A percentile compares a stretch with the other conserved stretches of the same genome.
These are phyloP conservation scores for Platycheirus albimanus DNA, from an alignment of 2,888 invertebrate genomes.

Conservation along the genomic window DNA sequence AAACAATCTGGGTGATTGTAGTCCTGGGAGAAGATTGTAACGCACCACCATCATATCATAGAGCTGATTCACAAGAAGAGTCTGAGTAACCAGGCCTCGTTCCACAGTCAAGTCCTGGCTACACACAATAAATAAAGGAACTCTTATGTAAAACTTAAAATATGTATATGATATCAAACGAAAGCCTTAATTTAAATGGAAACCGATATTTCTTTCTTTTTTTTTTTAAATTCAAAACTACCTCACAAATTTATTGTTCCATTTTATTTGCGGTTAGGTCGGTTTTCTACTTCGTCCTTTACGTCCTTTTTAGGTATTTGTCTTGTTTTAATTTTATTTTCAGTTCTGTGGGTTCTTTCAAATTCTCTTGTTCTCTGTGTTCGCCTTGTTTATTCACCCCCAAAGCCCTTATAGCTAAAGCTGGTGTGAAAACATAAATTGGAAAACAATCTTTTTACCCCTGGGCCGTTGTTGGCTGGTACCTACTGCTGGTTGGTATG, in stretches of 20 bases:
- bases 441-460: slow-evolving; percentile 76
- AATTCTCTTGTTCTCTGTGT: slow-evolving; percentile 49
- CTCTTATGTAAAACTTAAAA: too few species aligned
- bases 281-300: not conserved
- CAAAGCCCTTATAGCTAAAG: slow-evolving; percentile 69
- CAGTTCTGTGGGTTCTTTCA: slow-evolving; percentile 56
- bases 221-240: too few species aligned
- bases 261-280: not conserved
- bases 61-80: too few species aligned
- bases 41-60: too few species aligned
- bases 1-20: too few species aligned
- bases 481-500: not conserved
- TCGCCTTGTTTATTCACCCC: slow-evolving; percentile 68
- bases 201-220: too few species aligned
- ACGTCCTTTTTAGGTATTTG: not conserved
- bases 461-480: slow-evolving; percentile 20
- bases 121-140: too few species aligned
- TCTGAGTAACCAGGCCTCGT: too few species aligned
- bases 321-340: slow-evolving; percentile 41
- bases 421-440: slow-evolving; percentile 78
- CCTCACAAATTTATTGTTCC: not conserved
- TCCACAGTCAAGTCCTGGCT: too few species aligned
- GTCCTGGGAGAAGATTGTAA: too few species aligned
- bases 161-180: too few species aligned
- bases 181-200: too few species aligned